These are phyloP conservation scores for Pseudorasbora parva DNA, from an alignment of 2,113 vertebrate species.

Conservation along the genomic window DNA sequence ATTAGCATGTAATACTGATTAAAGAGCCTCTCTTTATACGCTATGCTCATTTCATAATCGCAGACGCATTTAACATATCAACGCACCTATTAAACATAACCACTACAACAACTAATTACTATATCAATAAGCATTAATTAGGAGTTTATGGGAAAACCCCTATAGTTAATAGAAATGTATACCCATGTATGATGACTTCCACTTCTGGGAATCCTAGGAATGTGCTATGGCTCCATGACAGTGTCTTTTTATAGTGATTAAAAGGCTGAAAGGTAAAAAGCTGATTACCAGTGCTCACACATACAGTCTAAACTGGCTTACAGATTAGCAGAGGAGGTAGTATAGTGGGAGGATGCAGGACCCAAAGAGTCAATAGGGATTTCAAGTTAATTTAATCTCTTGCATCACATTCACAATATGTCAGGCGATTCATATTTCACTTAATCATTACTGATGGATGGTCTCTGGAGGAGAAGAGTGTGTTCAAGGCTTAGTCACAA, in stretches of 20 bases:
- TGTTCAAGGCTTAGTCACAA: background rate
- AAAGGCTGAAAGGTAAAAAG: background rate
- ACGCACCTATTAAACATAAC: too few species aligned
- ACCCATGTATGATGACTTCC: too few species aligned
- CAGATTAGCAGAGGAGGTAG: background rate
- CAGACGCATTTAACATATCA: too few species aligned
- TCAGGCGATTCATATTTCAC: conserved; percentile 22
- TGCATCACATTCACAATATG: background rate
- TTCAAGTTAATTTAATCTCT: background rate
- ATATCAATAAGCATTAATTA: too few species aligned
- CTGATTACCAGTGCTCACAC: background rate
- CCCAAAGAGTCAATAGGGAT: background rate
- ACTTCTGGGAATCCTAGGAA: background rate
- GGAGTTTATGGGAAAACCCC: too few species aligned
- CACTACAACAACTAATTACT: too few species aligned
- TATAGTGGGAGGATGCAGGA: background rate
- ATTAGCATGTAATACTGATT: too few species aligned
- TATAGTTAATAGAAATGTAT: too few species aligned
- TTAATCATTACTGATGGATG: background rate
- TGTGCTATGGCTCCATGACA: background rate
- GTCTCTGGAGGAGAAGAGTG: background rate
- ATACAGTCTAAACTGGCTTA: background rate
- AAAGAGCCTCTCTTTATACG: too few species aligned
- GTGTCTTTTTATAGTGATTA: background rate
- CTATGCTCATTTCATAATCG: too few species aligned